A percentile compares a stretch with the other conserved stretches of the same genome.
These are phyloP conservation scores for Drosophila merina DNA, from an alignment of 2,888 invertebrate species.

Conservation along the genomic window DNA sequence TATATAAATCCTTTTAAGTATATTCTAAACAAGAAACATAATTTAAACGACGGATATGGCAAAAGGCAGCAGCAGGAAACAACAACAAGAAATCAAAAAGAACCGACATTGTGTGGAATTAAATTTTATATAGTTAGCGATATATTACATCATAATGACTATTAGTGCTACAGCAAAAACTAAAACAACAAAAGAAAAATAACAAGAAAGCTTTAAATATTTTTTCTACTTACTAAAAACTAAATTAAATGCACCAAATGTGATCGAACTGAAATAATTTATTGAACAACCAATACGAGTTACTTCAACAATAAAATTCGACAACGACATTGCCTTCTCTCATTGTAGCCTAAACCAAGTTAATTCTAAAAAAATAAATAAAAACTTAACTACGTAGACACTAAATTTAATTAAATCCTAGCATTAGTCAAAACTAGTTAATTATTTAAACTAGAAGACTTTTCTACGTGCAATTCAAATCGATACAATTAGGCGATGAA, in stretches of 20 bases:
- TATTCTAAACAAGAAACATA: constrained; percentile 44
- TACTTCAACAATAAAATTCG: constrained; percentile 52
- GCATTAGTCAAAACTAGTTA: constrained; percentile 10
- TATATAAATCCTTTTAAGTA: constrained; percentile 39
- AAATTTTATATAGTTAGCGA: constrained; percentile 37
- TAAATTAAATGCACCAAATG: constrained; percentile 71
- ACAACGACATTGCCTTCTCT: constrained; percentile 75
- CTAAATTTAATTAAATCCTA: constrained; percentile 33
- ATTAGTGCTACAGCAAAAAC: constrained; percentile 36
- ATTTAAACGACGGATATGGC: constrained; percentile 27
- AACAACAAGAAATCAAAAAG: constrained; percentile 39
- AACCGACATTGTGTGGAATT: constrained; percentile 21
- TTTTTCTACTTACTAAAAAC: constrained; percentile 64
- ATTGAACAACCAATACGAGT: constrained; percentile 33
- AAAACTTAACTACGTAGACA: constrained; percentile 41
- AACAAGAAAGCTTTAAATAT: constrained; percentile 66
- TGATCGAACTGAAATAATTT: constrained; percentile 58
- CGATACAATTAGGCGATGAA: constrained; percentile 53
- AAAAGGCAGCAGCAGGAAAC: constrained; percentile 23
- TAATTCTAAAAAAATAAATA: constrained; percentile 8
- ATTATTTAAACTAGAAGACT: constrained; percentile 33
- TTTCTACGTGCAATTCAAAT: constrained; percentile 65
- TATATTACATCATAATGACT: constrained; percentile 35
- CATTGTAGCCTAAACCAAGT: constrained; percentile 47
- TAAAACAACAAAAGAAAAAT: constrained; percentile 14